Conservation (phyloP, 2,113 vertebrate genomes). For the Empidonax traillii region DNA sequence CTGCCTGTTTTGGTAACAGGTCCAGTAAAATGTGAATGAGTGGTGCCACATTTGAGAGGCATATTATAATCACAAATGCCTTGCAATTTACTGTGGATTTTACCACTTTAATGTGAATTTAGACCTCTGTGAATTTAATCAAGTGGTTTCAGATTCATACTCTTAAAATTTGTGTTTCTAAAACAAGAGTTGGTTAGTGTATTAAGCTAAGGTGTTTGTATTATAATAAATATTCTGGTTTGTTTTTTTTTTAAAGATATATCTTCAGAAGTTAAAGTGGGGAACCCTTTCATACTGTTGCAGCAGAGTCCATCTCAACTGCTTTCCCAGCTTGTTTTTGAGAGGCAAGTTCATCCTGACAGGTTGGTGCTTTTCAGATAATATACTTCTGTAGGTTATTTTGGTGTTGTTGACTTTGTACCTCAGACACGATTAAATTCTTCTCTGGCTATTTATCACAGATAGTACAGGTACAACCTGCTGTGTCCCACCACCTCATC, state of each 20-base stretch:
- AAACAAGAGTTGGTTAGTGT: not conserved
- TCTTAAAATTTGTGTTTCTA: not conserved
- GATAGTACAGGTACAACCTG: not conserved
- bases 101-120: not conserved
- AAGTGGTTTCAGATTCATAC: not conserved
- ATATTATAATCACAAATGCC: not conserved
- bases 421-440: not conserved
- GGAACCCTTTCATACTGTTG: constrained; percentile 91
- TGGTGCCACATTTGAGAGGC: not conserved
- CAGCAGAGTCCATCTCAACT: constrained; percentile 89
- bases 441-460: not conserved
- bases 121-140: not conserved
- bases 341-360: constrained; percentile 90
- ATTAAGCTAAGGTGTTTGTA: not conserved
- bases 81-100: not conserved
- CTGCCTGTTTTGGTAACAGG: not conserved
- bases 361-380: constrained; percentile 76
- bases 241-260: constrained; percentile 72
- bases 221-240: not conserved
- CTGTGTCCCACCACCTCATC: not conserved
- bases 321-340: constrained; percentile 90
- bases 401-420: not conserved
- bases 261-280: constrained; percentile 81
- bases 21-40: not conserved
- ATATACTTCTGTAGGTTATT: not conserved